Evolutionary conservation across 1,140 invertebrate genomes (phyloP).

Genomic region (Orius insidiosus): DNA sequence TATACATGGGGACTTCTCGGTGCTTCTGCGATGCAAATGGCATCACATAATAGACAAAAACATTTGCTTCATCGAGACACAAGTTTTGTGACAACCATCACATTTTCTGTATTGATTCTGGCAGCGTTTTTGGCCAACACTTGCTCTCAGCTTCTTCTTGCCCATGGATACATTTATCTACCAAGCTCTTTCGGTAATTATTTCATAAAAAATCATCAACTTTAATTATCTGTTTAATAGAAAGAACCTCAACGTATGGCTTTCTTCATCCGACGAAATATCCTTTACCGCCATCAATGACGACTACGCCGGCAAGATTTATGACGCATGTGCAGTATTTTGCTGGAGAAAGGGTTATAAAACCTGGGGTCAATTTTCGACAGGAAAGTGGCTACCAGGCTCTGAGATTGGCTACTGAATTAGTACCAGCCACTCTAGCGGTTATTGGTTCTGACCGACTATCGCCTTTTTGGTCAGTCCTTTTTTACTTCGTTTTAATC

Average conservation of each 20-base stretch:
- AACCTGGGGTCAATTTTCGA: slow-evolving; percentile 32
- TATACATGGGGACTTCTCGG: slow-evolving; percentile 79
- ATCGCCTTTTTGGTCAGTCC: slow-evolving; percentile 69
- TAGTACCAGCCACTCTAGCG: slow-evolving; percentile 66
- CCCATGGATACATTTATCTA: slow-evolving; percentile 50
- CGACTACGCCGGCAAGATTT: slow-evolving; percentile 39
- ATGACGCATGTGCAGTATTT: slow-evolving; percentile 51
- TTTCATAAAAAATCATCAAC: slow-evolving; percentile 6
- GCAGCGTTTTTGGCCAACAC: slow-evolving; percentile 62
- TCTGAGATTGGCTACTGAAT: slow-evolving; percentile 61
- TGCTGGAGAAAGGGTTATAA: slow-evolving; percentile 45
- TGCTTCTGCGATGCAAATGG: slow-evolving; percentile 57
- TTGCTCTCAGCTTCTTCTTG: slow-evolving; percentile 54
- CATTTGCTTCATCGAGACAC: slow-evolving; percentile 58
- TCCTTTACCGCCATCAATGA: slow-evolving; percentile 28
- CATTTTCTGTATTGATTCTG: slow-evolving; percentile 52
- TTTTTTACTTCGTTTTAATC: slow-evolving; percentile 71
- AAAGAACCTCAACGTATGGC: slow-evolving; percentile 49
- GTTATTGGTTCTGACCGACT: slow-evolving; percentile 42
- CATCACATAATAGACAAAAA: slow-evolving; percentile 53
- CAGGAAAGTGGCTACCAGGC: slow-evolving; percentile 55
- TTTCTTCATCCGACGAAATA: slow-evolving; percentile 38
- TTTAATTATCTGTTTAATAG: slow-evolving; percentile 35
- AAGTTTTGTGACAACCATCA: slow-evolving; percentile 57
- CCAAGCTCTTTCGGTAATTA: slow-evolving; percentile 70